phyloP scores from a whole-genome alignment of 2,113 vertebrate genomes.

The Fulica atra region DNA sequence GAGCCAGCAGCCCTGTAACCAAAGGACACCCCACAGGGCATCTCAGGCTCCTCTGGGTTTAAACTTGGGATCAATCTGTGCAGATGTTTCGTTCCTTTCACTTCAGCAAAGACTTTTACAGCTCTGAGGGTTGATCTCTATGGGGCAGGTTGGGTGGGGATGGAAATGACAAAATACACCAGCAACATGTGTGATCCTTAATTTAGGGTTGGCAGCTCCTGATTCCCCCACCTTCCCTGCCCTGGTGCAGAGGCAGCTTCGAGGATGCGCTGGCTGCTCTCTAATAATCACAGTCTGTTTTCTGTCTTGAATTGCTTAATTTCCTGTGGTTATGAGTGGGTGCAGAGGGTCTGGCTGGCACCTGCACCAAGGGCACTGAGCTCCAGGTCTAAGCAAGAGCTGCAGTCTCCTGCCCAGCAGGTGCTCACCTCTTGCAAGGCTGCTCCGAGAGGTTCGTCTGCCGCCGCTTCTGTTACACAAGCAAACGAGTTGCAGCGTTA shows the following conservation, averaged over 20 bases:
- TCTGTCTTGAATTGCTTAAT: background rate
- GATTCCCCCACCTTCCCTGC: background rate
- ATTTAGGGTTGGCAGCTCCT: background rate
- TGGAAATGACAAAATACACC: background rate
- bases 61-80: background rate
- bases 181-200: rapidly evolving
- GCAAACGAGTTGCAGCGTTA: background rate
- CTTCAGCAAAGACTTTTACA: rapidly evolving
- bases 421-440: background rate
- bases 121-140: background rate
- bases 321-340: background rate
- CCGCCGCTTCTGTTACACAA: rapidly evolving
- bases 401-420: background rate
- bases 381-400: background rate
- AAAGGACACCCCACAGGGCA: background rate
- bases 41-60: background rate
- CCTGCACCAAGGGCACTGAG: background rate
- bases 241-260: background rate
- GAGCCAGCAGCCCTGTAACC: background rate
- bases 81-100: background rate
- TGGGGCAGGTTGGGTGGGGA: background rate
- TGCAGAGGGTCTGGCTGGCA: background rate
- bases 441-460: background rate
- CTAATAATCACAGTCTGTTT: background rate
- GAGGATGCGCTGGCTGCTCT: background rate